A percentile compares a stretch with the other conserved stretches of the same genome.
These are phyloP conservation scores for Ovis canadensis DNA, from an alignment of 2,113 vertebrate genomes.

Conservation along the genomic window DNA sequence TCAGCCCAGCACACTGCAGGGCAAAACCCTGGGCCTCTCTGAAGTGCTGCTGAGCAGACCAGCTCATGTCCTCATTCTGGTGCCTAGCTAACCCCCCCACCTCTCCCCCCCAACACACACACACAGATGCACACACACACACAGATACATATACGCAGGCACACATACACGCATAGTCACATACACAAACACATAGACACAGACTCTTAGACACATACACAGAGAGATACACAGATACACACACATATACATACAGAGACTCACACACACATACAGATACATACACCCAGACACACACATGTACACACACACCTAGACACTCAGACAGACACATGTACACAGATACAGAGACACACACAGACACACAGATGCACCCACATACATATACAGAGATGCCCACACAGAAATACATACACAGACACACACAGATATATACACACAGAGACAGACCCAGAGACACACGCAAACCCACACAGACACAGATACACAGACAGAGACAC, in stretches of 20 bases:
- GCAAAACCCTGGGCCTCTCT: not conserved
- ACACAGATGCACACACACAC: not conserved
- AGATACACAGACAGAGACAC: no score
- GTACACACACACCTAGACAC: not conserved
- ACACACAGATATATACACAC: not conserved
- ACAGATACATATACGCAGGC: not conserved
- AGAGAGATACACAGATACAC: not conserved
- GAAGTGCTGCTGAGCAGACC: not conserved
- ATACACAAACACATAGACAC: not conserved
- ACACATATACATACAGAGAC: fast-evolving
- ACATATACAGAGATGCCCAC: not conserved
- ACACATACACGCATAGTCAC: not conserved
- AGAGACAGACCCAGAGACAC: not conserved
- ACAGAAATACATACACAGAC: not conserved
- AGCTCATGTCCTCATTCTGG: not conserved
- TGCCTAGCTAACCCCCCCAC: not conserved
- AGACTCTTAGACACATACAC: not conserved
- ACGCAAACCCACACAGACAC: not conserved
- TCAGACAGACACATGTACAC: not conserved
- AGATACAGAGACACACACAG: not conserved
- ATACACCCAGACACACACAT: fast-evolving
- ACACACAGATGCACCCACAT: not conserved
- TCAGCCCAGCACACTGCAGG: not conserved
- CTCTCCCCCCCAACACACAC: not conserved
- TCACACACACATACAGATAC: not conserved